Evolutionary conservation across 23 tunicate genomes (phyloP).

Genomic region (Oikopleura dioica): DNA sequence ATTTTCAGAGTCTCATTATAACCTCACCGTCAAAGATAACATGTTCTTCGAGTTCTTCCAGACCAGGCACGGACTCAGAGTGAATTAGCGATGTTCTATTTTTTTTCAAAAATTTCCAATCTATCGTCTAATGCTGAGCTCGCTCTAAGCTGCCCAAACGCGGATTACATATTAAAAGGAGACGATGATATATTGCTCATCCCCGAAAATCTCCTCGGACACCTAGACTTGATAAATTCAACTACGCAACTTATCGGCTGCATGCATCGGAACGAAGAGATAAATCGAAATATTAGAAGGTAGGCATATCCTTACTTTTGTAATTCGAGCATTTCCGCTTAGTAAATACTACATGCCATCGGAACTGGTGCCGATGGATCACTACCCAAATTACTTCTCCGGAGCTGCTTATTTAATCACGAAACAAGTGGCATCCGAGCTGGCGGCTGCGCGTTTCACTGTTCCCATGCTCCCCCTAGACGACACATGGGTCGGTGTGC

Average conservation of each 20-base stretch:
- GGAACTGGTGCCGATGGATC: not conserved
- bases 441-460: not conserved
- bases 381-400: not conserved
- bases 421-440: not conserved
- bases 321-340: no score
- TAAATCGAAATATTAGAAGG: not conserved
- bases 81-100: not conserved
- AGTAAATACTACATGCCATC: not conserved
- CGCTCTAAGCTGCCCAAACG: not conserved
- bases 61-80: no score
- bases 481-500: not conserved
- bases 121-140: not conserved
- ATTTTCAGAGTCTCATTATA: not conserved
- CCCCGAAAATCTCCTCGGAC: not conserved
- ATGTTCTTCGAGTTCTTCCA: no score
- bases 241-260: not conserved
- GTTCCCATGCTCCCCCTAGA: not conserved
- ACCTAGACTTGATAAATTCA: not conserved
- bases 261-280: not conserved
- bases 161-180: not conserved
- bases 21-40: conserved; percentile 7
- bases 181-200: not conserved
- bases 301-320: no score
- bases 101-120: not conserved
- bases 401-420: not conserved